Conservation (phyloP, 1,140 invertebrate species). For the Zaprionus capensis region DNA sequence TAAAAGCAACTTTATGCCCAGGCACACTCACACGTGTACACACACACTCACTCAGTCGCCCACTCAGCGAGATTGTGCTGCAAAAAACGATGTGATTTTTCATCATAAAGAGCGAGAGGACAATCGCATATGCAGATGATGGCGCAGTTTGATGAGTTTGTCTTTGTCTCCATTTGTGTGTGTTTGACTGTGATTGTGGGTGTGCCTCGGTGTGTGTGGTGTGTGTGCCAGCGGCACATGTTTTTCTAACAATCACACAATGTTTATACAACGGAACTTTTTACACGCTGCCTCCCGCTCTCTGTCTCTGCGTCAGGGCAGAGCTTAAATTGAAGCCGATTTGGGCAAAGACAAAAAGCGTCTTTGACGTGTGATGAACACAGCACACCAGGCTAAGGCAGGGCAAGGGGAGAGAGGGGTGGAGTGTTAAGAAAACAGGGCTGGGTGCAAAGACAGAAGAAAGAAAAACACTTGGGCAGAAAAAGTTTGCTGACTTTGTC, state of each 20-base stretch:
- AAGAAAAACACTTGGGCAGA: constrained; percentile 66
- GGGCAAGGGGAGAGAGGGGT: background rate
- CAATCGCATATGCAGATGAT: constrained; percentile 78
- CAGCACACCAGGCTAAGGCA: constrained; percentile 16
- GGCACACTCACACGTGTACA: constrained; percentile 27
- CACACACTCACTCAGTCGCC: constrained; percentile 11
- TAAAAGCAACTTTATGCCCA: constrained; percentile 75
- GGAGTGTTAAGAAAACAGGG: background rate
- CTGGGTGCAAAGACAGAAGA: constrained; percentile 28
- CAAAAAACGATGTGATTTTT: constrained; percentile 75
- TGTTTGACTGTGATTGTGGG: constrained; percentile 13
- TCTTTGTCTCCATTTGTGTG: constrained; percentile 49
- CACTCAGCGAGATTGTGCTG: constrained; percentile 36
- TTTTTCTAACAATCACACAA: constrained; percentile 82
- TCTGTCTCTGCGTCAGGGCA: background rate
- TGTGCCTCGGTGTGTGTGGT: constrained; percentile 13
- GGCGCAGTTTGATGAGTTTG: constrained; percentile 76
- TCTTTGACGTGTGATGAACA: constrained; percentile 77
- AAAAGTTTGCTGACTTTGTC: constrained; percentile 66
- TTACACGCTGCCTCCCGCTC: constrained; percentile 53
- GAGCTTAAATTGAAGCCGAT: constrained; percentile 75
- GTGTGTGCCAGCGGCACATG: constrained; percentile 68
- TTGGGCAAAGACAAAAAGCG: constrained; percentile 79
- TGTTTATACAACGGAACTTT: constrained; percentile 82
- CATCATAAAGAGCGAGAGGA: constrained; percentile 62